phyloP scores from a whole-genome alignment of 1,140 invertebrate species.

The Steinernema feltiae region DNA sequence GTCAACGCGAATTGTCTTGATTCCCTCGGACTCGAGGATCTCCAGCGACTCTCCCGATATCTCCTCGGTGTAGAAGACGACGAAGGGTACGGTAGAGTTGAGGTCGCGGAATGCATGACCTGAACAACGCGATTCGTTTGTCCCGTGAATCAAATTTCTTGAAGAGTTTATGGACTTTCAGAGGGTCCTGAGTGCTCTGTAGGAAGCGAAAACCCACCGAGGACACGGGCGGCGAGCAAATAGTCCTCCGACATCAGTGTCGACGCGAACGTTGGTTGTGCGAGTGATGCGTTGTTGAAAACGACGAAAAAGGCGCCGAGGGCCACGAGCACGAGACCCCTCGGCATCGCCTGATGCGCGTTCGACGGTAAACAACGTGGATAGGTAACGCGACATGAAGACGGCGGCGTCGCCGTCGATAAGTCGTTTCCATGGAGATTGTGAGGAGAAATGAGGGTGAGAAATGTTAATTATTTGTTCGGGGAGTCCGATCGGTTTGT shows the following conservation, averaged over 20 bases:
- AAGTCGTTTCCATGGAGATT: not conserved
- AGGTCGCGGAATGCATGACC: not conserved
- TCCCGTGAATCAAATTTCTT: too few species aligned
- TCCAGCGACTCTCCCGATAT: not conserved
- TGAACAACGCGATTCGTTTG: not conserved
- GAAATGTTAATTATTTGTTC: not conserved
- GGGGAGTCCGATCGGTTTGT: not conserved
- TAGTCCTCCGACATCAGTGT: not conserved
- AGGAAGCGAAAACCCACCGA: not conserved
- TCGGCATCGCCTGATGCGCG: too few species aligned
- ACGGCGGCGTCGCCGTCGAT: not conserved
- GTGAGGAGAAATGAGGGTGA: not conserved
- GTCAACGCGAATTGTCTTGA: constrained; percentile 1
- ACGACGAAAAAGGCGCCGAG: not conserved
- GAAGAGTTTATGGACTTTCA: too few species aligned
- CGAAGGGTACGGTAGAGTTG: not conserved
- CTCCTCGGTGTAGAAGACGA: constrained; percentile 5
- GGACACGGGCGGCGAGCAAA: not conserved
- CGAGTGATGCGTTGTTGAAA: not conserved
- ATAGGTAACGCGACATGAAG: not conserved
- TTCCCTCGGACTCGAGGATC: not conserved
- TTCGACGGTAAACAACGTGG: not conserved
- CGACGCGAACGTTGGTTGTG: not conserved
- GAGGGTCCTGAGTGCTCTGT: not conserved
- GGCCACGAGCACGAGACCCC: not conserved